These are phyloP conservation scores for Catostylus mosaicus DNA, from an alignment of 30 jellyfish, hydroid and myxozoan genomes.

Conservation along the genomic window DNA sequence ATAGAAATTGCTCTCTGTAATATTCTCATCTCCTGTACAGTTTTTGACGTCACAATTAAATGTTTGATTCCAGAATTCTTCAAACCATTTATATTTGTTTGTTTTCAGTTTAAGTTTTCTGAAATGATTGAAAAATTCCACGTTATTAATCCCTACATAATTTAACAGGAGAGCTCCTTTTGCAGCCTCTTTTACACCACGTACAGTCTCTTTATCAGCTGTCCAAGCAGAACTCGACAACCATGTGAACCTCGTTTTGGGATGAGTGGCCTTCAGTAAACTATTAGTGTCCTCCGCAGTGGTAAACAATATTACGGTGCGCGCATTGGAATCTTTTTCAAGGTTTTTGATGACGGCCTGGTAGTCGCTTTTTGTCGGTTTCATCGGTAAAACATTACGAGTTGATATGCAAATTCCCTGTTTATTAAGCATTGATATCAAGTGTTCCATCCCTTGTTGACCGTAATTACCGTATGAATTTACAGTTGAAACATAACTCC, in stretches of 20 bases:
- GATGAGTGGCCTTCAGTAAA: slow-evolving; percentile 36
- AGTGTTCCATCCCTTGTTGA: slow-evolving; percentile 57
- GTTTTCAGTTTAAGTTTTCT: slow-evolving; percentile 11
- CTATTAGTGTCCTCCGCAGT: slow-evolving; percentile 66
- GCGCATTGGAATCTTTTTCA: slow-evolving; percentile 26
- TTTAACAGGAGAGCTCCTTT: slow-evolving; percentile 56
- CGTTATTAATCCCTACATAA: slow-evolving; percentile 12
- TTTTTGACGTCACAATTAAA: slow-evolving; percentile 11
- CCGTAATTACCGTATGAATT: slow-evolving; percentile 63
- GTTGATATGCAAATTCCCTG: slow-evolving; percentile 49
- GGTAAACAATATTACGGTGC: slow-evolving; percentile 36
- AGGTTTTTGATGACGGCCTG: slow-evolving; percentile 9
- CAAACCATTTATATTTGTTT: slow-evolving; percentile 51
- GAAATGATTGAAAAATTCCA: slow-evolving; percentile 26
- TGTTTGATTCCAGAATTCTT: slow-evolving; percentile 56
- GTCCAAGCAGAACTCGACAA: slow-evolving; percentile 43
- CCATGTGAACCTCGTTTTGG: slow-evolving; percentile 21
- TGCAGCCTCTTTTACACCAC: slow-evolving; percentile 46
- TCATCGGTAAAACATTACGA: slow-evolving; percentile 27
- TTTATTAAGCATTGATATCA: slow-evolving; percentile 2
- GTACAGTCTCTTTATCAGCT: slow-evolving; percentile 30
- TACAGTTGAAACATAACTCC: slow-evolving; percentile 66
- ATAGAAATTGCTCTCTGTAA: slow-evolving; percentile 22
- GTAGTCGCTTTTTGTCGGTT: slow-evolving; percentile 20
- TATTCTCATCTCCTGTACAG: slow-evolving; percentile 46